Base-by-base conservation (phyloP, 64 coral and sea anemone genomes). In the Actinia equina region DNA sequence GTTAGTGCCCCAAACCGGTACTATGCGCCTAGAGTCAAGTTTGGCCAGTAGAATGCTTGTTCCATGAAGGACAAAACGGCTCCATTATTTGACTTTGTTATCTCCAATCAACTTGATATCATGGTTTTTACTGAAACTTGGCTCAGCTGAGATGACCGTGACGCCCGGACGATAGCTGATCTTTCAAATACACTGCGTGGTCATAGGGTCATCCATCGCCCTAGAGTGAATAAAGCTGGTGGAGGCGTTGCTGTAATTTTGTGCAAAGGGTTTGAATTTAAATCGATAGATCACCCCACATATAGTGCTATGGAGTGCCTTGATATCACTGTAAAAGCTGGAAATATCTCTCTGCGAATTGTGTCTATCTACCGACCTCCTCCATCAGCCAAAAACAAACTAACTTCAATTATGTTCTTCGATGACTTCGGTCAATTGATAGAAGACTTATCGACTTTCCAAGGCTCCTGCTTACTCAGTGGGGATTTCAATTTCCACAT, bases 251-350 rank as follows among this genome's bases (percentile, higher is more conserved):
- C 60, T 63, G 60, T 63, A 16, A 63, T 63, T 20, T 18, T 63
- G 17, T 4, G 60, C 60, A 63, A 63, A 63, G 60, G 60, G 8
- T 63, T 63, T 17, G 60, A 63, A 18, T 17, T 63, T 5, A 63
- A 63, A 63, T 63, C 19, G 17, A 63, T 18, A 7, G 60, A 63
- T 63, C 60, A 63, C 19, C 80, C 20, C 23, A 55, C 44, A 20
- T 82, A 82, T 51, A 55, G 20, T 82, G 80, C 80, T 82, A 82
- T 82, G 80, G 80, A 82, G 10, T 82, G 80, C 45, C 80, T 82
- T 46, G 80, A 82, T 82, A 82, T 82, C 23, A 82, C 10, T 41
- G 6, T 82, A 22, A 82, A 82, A 45, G n/a, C 80, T 82, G 80
- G 80, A 22, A 82, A 52, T 14, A 82, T 46, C 9, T 82, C 44